These are phyloP conservation scores for Nettapus auritus DNA, from an alignment of 2,113 vertebrate genomes.

Conservation along the genomic window DNA sequence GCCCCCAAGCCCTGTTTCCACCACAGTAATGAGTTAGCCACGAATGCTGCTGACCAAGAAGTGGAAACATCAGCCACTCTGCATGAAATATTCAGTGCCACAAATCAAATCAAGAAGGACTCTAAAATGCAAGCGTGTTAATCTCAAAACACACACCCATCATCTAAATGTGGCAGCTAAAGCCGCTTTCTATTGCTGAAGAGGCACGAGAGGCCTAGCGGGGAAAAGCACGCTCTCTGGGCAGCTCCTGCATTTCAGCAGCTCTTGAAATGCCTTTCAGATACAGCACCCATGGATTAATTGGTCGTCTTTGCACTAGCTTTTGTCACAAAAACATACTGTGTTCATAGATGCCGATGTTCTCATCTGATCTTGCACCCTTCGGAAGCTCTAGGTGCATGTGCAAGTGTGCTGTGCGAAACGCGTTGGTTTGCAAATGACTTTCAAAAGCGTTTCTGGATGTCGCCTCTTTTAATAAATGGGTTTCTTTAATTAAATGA, in stretches of 20 bases:
- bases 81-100: neutral
- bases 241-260: neutral
- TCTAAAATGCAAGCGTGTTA: neutral
- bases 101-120: neutral
- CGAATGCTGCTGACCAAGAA: neutral
- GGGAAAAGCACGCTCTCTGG: neutral
- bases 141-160: neutral
- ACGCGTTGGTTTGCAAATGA: slow-evolving; percentile 29
- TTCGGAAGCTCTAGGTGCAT: slow-evolving; percentile 37
- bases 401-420: neutral
- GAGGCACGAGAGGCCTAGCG: neutral
- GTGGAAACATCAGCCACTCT: neutral
- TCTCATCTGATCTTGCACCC: slow-evolving; percentile 38
- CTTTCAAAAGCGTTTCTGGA: slow-evolving; percentile 55
- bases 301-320: slow-evolving; percentile 19
- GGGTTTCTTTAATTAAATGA: slow-evolving; percentile 74
- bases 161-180: neutral
- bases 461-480: slow-evolving; percentile 61
- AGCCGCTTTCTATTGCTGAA: neutral
- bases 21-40: neutral
- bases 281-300: neutral
- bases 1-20: neutral
- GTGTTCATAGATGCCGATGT: slow-evolving; percentile 43
- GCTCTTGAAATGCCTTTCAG: slow-evolving; percentile 45
- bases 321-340: slow-evolving; percentile 61